phyloP scores from a whole-genome alignment of 1,140 invertebrate genomes.

The Drosophila aff. region DNA sequence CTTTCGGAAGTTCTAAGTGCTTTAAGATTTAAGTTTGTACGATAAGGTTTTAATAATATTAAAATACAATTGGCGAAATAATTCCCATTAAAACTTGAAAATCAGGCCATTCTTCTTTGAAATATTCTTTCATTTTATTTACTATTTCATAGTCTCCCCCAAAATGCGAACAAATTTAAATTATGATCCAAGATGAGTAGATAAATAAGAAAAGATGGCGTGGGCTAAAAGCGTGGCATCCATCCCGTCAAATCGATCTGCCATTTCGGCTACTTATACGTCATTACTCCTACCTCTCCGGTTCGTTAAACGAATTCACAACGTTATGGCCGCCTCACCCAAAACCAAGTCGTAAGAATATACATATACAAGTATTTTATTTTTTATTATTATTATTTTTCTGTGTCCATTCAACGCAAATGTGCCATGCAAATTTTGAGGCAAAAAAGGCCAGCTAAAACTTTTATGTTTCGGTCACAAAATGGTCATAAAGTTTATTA shows the following conservation, averaged over 20 bases:
- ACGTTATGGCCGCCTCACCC: slow-evolving; percentile 34
- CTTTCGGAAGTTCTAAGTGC: neutral
- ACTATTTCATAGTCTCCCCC: neutral
- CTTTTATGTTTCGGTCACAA: slow-evolving; percentile 67
- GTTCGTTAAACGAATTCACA: slow-evolving; percentile 25
- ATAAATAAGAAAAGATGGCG: slow-evolving; percentile 12
- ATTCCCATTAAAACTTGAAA: neutral
- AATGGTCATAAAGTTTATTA: slow-evolving; percentile 79
- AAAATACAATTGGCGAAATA: slow-evolving; percentile 11
- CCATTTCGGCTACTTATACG: slow-evolving; percentile 29
- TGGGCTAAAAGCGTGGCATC: slow-evolving; percentile 38
- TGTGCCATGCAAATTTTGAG: slow-evolving; percentile 48
- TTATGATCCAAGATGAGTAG: slow-evolving; percentile 3
- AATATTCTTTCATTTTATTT: neutral
- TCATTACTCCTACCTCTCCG: slow-evolving; percentile 20
- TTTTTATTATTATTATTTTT: slow-evolving; percentile 18
- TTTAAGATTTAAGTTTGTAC: neutral
- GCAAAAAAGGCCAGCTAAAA: slow-evolving; percentile 30
- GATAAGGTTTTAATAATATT: neutral
- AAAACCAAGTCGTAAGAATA: slow-evolving; percentile 24
- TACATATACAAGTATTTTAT: slow-evolving; percentile 30
- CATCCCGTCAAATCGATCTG: slow-evolving; percentile 30
- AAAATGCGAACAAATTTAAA: slow-evolving; percentile 1
- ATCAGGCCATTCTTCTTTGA: too few species aligned
- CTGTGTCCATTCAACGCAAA: slow-evolving; percentile 34